Evolutionary conservation across 2,113 vertebrate species (phyloP), one percentile per base, ranked within the genome.

Genomic region (Jacana jacana): DNA sequence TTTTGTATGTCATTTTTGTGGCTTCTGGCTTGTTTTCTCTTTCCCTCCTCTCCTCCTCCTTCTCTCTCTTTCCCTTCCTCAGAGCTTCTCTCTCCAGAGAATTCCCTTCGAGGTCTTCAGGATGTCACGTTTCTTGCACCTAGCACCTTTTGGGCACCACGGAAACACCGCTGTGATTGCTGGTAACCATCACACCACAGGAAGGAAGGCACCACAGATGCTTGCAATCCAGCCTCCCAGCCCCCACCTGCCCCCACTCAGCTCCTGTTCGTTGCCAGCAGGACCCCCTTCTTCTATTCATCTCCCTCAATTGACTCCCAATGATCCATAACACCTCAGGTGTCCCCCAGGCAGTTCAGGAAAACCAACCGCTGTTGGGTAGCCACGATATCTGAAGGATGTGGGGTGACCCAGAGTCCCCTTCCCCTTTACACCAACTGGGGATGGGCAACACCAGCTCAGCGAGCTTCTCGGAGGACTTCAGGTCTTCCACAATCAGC

Each of bases 1-100:
- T 97, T 99, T 98, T 97, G 96, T 98, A 98, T 98, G 98, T 98
- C 98, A 98, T 96, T 97, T 95, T 95, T 70, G 89, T 91, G 93
- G 93, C 88, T 91, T 89, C 92, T 95, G 96, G 97, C 97, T 98
- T 87, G 55, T 89, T 95, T 95, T 94, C 49, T 97, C 61, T 68
- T 84, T 81, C 44, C 39, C 17, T 44, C 31, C 42, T 11, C 42
- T 46, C 46, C 46, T 54, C 15, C 44, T 44, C 44, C 44, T 44
- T 55, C 42, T 51, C 7, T 30, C 25, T 13, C 31, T 48, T 57
- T 22, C 52, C 31, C 24, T 12, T 6, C 17, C 13, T 19, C 72
- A 55, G 17, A 4, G 2, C 39, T 91, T 91, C 52, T 37, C 71
- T 92, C 40, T 85, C 57, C 40, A 30, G 20, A 10, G 48, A 86